Evolutionary conservation across 2,888 invertebrate genomes (phyloP), one percentile per base, ranked within the genome.

Genomic region (Creontiades dilutus): DNA sequence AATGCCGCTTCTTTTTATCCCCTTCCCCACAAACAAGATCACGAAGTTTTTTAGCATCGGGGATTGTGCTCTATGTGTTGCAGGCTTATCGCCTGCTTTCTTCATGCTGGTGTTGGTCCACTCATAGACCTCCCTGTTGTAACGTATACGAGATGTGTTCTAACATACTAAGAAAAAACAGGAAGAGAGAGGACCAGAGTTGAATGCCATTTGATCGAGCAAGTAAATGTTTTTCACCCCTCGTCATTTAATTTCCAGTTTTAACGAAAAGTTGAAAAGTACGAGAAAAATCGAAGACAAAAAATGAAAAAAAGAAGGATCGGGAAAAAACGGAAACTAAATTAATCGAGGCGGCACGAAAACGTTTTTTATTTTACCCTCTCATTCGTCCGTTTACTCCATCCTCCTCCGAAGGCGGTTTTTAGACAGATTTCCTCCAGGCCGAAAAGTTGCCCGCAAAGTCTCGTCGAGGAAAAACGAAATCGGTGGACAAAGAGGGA

Each of bases 311-410:
- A 23, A 2, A 61, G 68, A 68, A 4, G 68, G 11, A 68, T 68
- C 68, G 68, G 68, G 23, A 68, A 68, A 27, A 23, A 68, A 68
- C 68, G 23, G 68, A 23, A 23, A 12, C 23, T 68, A 68, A 68
- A 68, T 68, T 68, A 68, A 68, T 23, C 68, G 68, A 68, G 68
- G 68, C 68, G 68, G 68, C 27, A 68, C 68, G 12, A 68, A 68
- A 68, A 23, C 23, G 68, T 68, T 68, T 68, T 68, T 68, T 23
- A 68, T 68, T 68, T 12, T 68, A 9, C n/a, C 27, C 68, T 68
- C 68, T 23, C 11, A 19, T 12, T 16, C 52, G 52, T 52, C 68
- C 12, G 7, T 68, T 68, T 9, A 14, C 3, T 16, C 61, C 57
- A 16, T 57, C 19, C 68, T 68, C 68, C 23, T 12, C 27, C 9